phyloP scores from a whole-genome alignment of 2,113 vertebrate genomes.

The Neolamprologus cancellatus region DNA sequence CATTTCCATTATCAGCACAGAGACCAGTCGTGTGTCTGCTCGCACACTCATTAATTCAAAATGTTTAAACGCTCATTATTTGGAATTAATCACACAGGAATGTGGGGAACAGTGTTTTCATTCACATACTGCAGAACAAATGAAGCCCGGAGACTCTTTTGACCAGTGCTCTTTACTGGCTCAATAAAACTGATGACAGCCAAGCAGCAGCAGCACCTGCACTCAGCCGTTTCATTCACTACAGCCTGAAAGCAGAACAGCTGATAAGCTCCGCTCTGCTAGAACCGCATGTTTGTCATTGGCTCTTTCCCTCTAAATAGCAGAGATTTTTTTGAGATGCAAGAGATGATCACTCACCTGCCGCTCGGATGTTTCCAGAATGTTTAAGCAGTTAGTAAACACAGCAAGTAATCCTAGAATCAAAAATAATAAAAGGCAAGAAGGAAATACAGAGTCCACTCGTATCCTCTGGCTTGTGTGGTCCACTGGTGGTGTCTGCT shows the following conservation, averaged over 20 bases:
- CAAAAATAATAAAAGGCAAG: not conserved
- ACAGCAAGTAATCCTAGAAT: slow-evolving; percentile 27
- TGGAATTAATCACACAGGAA: not conserved
- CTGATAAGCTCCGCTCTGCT: not conserved
- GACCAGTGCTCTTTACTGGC: not conserved
- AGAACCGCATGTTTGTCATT: not conserved
- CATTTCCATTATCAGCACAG: not conserved
- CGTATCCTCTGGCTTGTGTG: slow-evolving; percentile 17
- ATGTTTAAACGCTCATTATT: not conserved
- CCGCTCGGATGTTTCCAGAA: slow-evolving; percentile 17
- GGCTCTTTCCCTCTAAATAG: not conserved
- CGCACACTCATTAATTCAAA: slow-evolving; percentile 4
- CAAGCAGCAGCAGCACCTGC: not conserved
- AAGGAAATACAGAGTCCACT: not conserved
- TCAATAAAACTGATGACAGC: not conserved
- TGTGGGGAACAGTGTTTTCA: not conserved
- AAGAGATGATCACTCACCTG: slow-evolving; percentile 27
- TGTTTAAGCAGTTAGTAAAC: not conserved
- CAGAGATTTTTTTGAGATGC: not conserved
- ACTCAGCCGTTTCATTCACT: not conserved
- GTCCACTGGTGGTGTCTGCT: slow-evolving; percentile 27
- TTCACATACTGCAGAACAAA: not conserved
- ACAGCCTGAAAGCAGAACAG: not conserved
- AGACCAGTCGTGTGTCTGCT: slow-evolving; percentile 20
- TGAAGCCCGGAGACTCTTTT: not conserved